phyloP scores from a whole-genome alignment of 2,888 invertebrate genomes.

The Scaptomyza polygonia region DNA sequence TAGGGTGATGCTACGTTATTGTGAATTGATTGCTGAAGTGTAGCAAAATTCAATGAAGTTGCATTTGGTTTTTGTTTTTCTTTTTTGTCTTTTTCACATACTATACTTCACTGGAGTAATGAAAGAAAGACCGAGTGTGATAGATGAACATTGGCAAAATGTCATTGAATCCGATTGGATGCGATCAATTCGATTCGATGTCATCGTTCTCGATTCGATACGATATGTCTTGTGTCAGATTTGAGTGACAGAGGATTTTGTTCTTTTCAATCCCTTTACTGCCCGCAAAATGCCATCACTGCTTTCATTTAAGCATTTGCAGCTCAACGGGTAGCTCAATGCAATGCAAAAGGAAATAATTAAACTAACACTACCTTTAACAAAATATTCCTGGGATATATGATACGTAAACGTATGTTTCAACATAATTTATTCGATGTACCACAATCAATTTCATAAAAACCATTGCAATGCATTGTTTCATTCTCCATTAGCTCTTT shows the following conservation, averaged over 20 bases:
- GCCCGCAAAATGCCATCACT: constrained; percentile 20
- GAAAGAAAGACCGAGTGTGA: background rate
- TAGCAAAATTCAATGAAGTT: constrained; percentile 54
- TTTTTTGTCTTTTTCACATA: background rate
- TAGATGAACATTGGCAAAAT: constrained; percentile 14
- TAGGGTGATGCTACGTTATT: constrained; percentile 59
- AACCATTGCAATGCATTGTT: too few species aligned
- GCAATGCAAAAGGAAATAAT: too few species aligned
- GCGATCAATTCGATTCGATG: constrained; percentile 48
- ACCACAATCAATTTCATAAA: too few species aligned
- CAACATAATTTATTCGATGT: too few species aligned
- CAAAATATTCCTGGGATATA: too few species aligned
- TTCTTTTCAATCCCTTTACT: constrained; percentile 41
- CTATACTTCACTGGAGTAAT: background rate
- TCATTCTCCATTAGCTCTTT: too few species aligned
- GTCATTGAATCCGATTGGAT: constrained; percentile 50
- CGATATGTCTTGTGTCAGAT: constrained; percentile 83
- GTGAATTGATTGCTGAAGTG: constrained; percentile 75
- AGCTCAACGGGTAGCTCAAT: constrained; percentile 30
- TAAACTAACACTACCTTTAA: too few species aligned
- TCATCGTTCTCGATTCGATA: constrained; percentile 53
- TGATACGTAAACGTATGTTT: too few species aligned
- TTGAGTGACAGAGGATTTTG: constrained; percentile 79
- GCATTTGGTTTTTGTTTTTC: constrained; percentile 11
- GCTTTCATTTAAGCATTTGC: constrained; percentile 27